Evolutionary conservation across 2,888 invertebrate species (phyloP).

Genomic region (Cyclophora albipunctata): DNA sequence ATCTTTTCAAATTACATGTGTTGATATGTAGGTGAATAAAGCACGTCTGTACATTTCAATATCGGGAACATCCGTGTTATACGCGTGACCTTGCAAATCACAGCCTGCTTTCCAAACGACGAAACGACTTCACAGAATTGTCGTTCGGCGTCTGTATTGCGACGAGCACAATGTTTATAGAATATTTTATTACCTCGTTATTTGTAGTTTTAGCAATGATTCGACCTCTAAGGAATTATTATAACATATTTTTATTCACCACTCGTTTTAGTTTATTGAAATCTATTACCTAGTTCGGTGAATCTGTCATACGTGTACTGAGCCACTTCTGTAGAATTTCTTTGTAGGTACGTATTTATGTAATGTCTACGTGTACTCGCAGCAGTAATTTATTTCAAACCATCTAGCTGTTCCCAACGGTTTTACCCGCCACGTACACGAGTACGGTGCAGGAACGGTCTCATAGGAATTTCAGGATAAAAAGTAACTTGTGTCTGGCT

Average conservation of each 20-base stretch:
- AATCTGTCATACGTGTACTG: no score
- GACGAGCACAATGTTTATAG: conserved; percentile 54
- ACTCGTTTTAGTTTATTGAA: conserved; percentile 14
- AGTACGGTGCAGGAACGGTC: no score
- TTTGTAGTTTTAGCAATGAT: conserved; percentile 52
- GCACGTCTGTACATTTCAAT: conserved; percentile 75
- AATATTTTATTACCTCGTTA: conserved; percentile 59
- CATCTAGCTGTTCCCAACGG: no score
- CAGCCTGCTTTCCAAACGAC: conserved; percentile 75
- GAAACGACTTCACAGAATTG: conserved; percentile 68
- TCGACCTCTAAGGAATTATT: conserved; percentile 38
- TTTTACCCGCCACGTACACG: no score
- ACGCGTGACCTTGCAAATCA: conserved; percentile 76
- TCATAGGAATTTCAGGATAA: no score
- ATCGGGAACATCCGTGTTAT: conserved; percentile 76
- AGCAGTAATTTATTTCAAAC: no score
- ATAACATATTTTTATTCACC: conserved; percentile 41
- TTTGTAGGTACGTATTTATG: no score
- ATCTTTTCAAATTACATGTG: conserved; percentile 67
- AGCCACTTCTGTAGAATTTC: no score
- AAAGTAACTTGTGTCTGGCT: no score
- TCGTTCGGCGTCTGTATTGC: conserved; percentile 62
- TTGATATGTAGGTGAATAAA: conserved; percentile 75
- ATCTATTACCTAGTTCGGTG: no score
- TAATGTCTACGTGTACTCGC: no score